Base-by-base conservation (phyloP, 2,888 invertebrate species). In the Chromoteleia sp. region DNA sequence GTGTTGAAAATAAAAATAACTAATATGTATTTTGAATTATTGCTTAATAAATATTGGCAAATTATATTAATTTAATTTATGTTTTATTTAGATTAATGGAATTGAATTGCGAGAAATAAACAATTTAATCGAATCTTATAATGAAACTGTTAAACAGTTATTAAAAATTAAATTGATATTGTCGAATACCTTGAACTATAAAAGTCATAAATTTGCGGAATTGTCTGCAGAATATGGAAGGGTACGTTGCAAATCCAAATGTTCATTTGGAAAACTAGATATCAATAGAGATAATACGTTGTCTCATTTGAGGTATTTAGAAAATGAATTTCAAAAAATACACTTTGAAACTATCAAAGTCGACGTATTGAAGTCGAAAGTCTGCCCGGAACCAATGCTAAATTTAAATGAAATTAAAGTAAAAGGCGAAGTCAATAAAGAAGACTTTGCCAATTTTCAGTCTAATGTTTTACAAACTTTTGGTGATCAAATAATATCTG, bases 401-500 rank as follows among this genome's bases (percentile, higher is more conserved):
- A 88, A 84, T 15, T 90, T 93, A 1, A 88, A 92, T 68, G 88
- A 93, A 21, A 83, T 94, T 8, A 85, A 88, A 10, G 87, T 94
- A 10, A 86, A 86, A 1, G 93, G 93, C n/a, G 89, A 87, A 8
- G 86, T 94, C 0, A 94, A 94, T 86, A 91, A 92, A 7, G 86
- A 93, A 2, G 89, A 90, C 65, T 90, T 94, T 83, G 82, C 87
- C 0, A 87, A 92, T 7, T 86, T 94, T 25, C 78, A 92, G 19
- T 89, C 92, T 61, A 91, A 92, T 81, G 91, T 93, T 0, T 87
- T 95, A 8, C 93, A 92, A 87, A 92, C 90, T 15, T 83, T 84
- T 0, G 94, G 93, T 0, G 86, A 93, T 84, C 94, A 94, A 89
- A 83, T 85, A 54, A 87, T 94, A 2, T 92, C 88, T 12, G 89